phyloP scores from a whole-genome alignment of 2,797 vertebrate species.

The Squalus acanthias region DNA sequence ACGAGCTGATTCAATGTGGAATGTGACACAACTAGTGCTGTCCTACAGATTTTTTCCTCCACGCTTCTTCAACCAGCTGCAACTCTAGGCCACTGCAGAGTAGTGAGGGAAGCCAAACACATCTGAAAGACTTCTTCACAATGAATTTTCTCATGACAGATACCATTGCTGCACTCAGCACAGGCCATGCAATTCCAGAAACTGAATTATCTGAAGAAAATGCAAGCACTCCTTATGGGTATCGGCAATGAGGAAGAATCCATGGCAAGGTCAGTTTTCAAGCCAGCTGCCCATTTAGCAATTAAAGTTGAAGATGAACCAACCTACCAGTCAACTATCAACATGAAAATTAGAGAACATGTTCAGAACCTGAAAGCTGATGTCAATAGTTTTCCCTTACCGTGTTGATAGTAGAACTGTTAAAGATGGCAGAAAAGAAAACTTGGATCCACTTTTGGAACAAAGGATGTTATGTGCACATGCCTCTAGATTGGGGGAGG shows the following conservation, averaged over 20 bases:
- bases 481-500: not conserved
- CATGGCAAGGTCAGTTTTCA: not conserved
- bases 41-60: not conserved
- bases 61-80: not conserved
- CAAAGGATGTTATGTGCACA: not conserved
- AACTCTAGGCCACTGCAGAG: not conserved
- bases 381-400: not conserved
- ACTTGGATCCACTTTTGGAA: not conserved
- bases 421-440: not conserved
- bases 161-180: not conserved
- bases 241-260: not conserved
- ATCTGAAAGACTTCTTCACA: not conserved
- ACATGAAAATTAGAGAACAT: not conserved
- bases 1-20: not conserved
- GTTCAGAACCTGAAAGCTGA: not conserved
- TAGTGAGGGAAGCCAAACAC: not conserved
- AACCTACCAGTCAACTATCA: not conserved
- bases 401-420: not conserved
- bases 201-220: not conserved
- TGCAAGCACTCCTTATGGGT: not conserved
- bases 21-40: not conserved
- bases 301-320: no score
- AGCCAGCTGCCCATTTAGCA: not conserved
- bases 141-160: not conserved
- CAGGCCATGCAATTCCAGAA: not conserved